A percentile compares a stretch with the other conserved stretches of the same genome.
Evolutionary conservation across 2,113 vertebrate species (phyloP).

Genomic region (Pontoporia blainvillei): DNA sequence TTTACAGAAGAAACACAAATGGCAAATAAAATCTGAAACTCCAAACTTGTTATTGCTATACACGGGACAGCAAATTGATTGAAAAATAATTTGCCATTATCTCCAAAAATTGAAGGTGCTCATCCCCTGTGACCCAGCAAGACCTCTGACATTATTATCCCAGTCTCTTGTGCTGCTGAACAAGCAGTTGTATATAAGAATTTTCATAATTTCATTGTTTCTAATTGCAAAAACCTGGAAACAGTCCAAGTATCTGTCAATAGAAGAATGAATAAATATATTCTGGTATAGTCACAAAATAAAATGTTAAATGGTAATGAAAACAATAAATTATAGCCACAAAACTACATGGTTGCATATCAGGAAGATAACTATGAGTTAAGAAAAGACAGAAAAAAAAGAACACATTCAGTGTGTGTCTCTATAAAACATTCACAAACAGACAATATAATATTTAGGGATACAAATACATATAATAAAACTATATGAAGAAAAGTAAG

Average conservation of each 20-base stretch:
- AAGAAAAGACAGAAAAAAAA: background rate
- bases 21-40: background rate
- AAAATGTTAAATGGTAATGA: background rate
- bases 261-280: background rate
- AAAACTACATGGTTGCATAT: background rate
- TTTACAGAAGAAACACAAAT: background rate
- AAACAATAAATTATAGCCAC: background rate
- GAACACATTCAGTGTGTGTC: background rate
- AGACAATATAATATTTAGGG: background rate
- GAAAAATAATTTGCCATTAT: background rate
- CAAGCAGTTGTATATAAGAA: background rate
- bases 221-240: background rate
- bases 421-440: background rate
- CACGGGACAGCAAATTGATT: background rate
- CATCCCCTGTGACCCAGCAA: background rate
- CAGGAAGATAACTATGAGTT: background rate
- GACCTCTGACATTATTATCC: background rate
- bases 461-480: background rate
- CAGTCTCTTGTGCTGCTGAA: background rate
- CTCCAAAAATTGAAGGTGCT: background rate
- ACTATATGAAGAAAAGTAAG: background rate
- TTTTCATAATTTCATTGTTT: background rate
- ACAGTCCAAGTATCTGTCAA: background rate
- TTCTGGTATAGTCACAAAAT: background rate
- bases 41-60: background rate